Conservation (phyloP, 1,140 invertebrate genomes). For the Xylocopa sonorina region DNA sequence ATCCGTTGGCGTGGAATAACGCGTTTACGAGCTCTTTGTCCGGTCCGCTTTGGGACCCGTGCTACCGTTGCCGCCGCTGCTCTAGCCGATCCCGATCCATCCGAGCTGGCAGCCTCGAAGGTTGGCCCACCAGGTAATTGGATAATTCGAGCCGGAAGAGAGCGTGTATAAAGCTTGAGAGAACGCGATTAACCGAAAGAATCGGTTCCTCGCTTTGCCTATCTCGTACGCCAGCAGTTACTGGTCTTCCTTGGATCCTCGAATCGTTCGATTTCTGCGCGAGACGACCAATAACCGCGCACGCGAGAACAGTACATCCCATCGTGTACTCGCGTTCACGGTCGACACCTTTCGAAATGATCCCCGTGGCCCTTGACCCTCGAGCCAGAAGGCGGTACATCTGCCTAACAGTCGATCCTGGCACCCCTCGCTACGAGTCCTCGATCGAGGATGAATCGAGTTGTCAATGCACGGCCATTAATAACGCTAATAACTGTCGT, state of each 20-base stretch:
- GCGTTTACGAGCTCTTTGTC: constrained; percentile 82
- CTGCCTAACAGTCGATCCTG: constrained; percentile 53
- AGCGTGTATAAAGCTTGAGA: constrained; percentile 13
- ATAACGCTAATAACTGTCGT: constrained; percentile 81
- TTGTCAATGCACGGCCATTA: constrained; percentile 76
- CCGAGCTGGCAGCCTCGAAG: constrained; percentile 25
- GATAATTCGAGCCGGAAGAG: constrained; percentile 68
- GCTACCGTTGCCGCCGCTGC: constrained; percentile 39
- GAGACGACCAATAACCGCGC: neutral
- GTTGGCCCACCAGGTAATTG: constrained; percentile 66
- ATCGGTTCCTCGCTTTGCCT: too few relatives aligned
- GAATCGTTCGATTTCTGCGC: too few relatives aligned
- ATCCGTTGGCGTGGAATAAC: constrained; percentile 82
- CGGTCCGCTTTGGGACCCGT: constrained; percentile 75
- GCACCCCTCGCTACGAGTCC: constrained; percentile 50
- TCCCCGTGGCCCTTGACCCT: constrained; percentile 33
- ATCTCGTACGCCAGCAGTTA: too few relatives aligned
- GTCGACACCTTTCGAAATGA: constrained; percentile 27
- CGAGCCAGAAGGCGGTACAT: constrained; percentile 52
- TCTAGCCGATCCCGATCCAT: constrained; percentile 56
- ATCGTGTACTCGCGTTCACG: constrained; percentile 25
- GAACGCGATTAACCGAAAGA: constrained; percentile 37
- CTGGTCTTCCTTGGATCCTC: too few relatives aligned
- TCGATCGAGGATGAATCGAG: constrained; percentile 65
- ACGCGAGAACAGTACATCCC: neutral